Base-by-base conservation (phyloP, 2,888 invertebrate genomes). In the Drosophila pseudotakahashii region DNA sequence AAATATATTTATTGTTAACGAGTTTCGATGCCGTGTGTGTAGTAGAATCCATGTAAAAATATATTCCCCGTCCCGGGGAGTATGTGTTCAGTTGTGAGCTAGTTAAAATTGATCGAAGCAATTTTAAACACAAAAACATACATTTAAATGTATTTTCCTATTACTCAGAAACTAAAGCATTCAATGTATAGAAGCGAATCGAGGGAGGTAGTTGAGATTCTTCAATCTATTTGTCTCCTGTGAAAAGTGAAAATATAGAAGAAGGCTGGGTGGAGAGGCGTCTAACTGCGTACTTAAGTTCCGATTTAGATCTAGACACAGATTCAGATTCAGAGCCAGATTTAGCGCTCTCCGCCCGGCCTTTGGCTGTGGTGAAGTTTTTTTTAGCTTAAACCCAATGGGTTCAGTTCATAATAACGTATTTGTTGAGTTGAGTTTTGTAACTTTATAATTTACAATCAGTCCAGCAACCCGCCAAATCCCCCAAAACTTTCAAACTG, bases 351-450 rank as follows among this genome's bases (percentile, higher is more conserved):
- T 54, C 69, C 64, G 54, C 36, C 45, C 32, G 39, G 48, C 55
- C 62, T 57, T 71, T 77, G 67, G 51, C 73, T 68, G 86, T 82
- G 88, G 86, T 88, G 83, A 82, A 79, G 75, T 76, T 77, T 74
- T 73, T 55, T 64, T 89, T 85, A 34, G 86, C 86, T 89, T 91
- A 92, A 92, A 91, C 91, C 92, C 92, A 92, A 92, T 92, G 92
- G 92, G 92, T 92, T 92, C 91, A 91, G 66, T 66, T 90, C 85
- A 73, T 62, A 68, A 51, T 64, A 81, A 79, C 85, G 81, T 87
- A 55, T 52, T 76, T 82, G 73, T 82, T 86, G 72, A 69, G 66
- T 83, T 89, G 78, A 85, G 62, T 80, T 85, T 73, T 81, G 51
- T 69, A 73, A 71, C 74, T 64, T 55, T 76, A 54, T 74, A 50